Conservation (phyloP, 2,888 invertebrate species). For the Gandaritis pyraliata region DNA sequence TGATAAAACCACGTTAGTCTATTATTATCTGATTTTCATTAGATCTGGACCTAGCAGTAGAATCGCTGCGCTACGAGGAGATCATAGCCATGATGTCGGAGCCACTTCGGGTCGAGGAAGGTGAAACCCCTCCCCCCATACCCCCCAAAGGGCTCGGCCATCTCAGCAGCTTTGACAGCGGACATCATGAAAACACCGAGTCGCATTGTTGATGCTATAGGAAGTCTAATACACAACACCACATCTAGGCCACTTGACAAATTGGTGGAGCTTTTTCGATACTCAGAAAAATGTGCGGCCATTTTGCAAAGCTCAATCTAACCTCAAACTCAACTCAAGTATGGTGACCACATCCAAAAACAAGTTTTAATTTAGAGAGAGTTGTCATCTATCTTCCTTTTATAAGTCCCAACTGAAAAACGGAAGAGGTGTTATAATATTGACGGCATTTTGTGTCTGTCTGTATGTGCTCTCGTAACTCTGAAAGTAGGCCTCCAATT, state of each 20-base stretch:
- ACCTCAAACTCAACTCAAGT: too few relatives aligned
- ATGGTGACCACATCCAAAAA: too few relatives aligned
- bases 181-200: constrained; percentile 77
- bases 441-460: too few relatives aligned
- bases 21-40: constrained; percentile 28
- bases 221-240: background rate
- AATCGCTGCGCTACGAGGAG: constrained; percentile 76
- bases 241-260: background rate
- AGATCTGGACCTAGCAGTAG: constrained; percentile 75
- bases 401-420: too few relatives aligned
- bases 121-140: constrained; percentile 75
- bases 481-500: too few relatives aligned
- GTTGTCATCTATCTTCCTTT: too few relatives aligned
- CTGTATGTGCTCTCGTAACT: too few relatives aligned
- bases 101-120: constrained; percentile 71
- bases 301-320: too few relatives aligned
- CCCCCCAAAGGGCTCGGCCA: constrained; percentile 78
- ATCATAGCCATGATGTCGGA: constrained; percentile 80
- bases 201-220: constrained; percentile 50
- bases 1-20: too few relatives aligned
- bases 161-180: constrained; percentile 77
- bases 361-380: too few relatives aligned
- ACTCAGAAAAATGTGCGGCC: too few relatives aligned
- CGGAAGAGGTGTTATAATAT: too few relatives aligned
- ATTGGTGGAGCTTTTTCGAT: background rate